These are phyloP conservation scores for human (Homo sapiens) DNA, from an alignment of 2,113 vertebrate species.

Conservation along the genomic window GRCh38 chr9:10161001-10161500, in stretches of 20 bases:
- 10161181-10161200: too few relatives aligned
- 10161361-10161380: neutral
- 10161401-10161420: neutral
- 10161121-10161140: neutral
- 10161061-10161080: neutral
- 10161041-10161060: neutral
- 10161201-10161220: too few relatives aligned
- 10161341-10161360: neutral
- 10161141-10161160: neutral
- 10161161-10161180: neutral
- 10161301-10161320: neutral
- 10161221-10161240: too few relatives aligned
- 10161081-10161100: neutral
- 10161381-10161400: neutral
- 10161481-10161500: neutral
- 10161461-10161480: neutral
- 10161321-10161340: neutral
- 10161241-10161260: neutral
- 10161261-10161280: neutral
- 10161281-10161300: neutral
- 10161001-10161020: neutral
- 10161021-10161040: neutral
- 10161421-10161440: neutral
- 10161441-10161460: neutral
- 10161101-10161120: neutral